Evolutionary conservation across 2,113 vertebrate genomes (phyloP).

Genomic region (Scopus umbretta): DNA sequence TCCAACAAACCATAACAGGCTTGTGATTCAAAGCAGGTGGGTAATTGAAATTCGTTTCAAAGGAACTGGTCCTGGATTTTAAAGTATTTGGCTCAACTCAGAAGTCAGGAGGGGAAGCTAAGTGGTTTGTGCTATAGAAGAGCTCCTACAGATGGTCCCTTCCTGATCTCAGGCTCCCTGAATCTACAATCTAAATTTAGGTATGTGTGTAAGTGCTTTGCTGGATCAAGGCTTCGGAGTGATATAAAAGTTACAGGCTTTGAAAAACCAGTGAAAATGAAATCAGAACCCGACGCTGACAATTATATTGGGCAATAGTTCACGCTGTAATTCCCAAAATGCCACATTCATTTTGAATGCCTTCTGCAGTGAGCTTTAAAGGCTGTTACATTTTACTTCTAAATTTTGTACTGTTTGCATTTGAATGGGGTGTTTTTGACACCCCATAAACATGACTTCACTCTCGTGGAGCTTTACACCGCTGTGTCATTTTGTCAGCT

Average conservation of each 20-base stretch:
- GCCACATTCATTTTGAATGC: background rate
- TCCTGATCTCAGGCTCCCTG: constrained; percentile 43
- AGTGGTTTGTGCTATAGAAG: constrained; percentile 42
- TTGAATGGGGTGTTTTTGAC: constrained; percentile 22
- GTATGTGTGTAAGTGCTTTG: constrained; percentile 13
- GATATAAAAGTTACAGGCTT: constrained; percentile 35
- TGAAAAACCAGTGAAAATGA: constrained; percentile 37
- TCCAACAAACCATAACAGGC: constrained; percentile 40
- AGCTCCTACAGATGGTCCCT: constrained; percentile 41
- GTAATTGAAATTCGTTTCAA: constrained; percentile 59
- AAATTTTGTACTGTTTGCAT: constrained; percentile 14
- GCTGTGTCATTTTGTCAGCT: background rate
- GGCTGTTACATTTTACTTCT: constrained; percentile 12
- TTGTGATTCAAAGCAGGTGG: constrained; percentile 57
- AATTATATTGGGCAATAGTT: constrained; percentile 37
- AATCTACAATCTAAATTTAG: constrained; percentile 54
- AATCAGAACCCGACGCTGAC: background rate
- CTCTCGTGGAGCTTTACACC: background rate
- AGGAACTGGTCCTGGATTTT: constrained; percentile 41
- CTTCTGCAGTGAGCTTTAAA: constrained; percentile 16
- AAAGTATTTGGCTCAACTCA: constrained; percentile 54
- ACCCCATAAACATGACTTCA: constrained; percentile 22
- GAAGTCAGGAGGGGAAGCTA: constrained; percentile 41
- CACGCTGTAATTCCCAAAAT: constrained; percentile 12
- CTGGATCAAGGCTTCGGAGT: constrained; percentile 27